Base-by-base conservation (phyloP, 2,888 invertebrate species). In the Dolichopus griseipennis region DNA sequence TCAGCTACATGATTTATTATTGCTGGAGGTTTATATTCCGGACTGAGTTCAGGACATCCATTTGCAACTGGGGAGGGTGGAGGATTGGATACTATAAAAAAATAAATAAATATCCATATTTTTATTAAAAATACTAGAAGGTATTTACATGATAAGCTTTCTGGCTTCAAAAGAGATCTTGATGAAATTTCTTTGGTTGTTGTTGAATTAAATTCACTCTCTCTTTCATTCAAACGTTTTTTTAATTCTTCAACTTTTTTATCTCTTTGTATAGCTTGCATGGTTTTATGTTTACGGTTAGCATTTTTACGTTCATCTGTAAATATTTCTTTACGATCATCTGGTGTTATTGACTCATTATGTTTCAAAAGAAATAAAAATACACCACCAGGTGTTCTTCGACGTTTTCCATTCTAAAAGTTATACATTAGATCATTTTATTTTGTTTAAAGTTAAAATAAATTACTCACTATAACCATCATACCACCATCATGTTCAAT, bases 401-500 rank as follows among this genome's bases (percentile, higher is more conserved):
- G 86, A 67, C 95, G 85, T 9, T 85, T 86, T 65, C 90, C 90
- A 81, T 92, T 92, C 80, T 80, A 66, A 4, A 1, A 67, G n/a
- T 15, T 43, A 21, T 64, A 67, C 21, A 61, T 63, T 33, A 66
- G 18, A 62, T 65, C 18, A 37, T 34, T 27, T 27, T 37, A 6
- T 1, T 52, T 67, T 72, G 12, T 10, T 18, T 7, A 62, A 21
- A 15, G 21, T 22, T 10, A 21, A 61, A 62, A 21, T 12, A 22
- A 64, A 12, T 65, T 67, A 74, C 82, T 83, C 80, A 90, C 91
- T 87, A 90, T 87, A 66, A 92, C 88, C 78, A 92, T 83, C 89
- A 94, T 90, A n/a, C 95, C 95, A 27, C 94, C 94, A 73, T 88
- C 87, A 70, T 87, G 87, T 82, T 95, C 94, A 68, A 93, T 86